Evolutionary conservation across 2,113 vertebrate genomes (phyloP).

Genomic region (Fregetta grallaria): DNA sequence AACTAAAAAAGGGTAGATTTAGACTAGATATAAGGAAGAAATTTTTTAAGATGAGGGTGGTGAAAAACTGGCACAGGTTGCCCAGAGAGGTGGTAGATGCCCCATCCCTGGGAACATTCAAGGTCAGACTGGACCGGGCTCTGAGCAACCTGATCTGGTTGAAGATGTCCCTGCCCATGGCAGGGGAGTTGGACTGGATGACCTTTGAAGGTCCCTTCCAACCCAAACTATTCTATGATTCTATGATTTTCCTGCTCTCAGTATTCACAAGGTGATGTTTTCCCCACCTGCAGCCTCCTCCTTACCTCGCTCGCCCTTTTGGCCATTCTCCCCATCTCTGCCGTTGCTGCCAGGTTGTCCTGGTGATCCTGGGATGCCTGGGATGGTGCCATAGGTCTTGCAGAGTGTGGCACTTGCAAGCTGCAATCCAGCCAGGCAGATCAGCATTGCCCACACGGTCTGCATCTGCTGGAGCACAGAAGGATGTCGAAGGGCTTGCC

Average conservation of each 20-base stretch:
- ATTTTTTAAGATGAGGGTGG: too few relatives aligned
- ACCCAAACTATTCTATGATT: neutral
- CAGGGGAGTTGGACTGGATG: neutral
- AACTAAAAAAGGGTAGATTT: too few relatives aligned
- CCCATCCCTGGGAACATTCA: too few relatives aligned
- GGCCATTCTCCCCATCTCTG: conserved; percentile 72
- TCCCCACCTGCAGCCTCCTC: neutral
- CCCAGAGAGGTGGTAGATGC: too few relatives aligned
- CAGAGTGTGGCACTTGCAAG: conserved; percentile 50
- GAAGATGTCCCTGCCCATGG: neutral
- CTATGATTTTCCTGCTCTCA: neutral
- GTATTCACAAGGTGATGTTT: neutral
- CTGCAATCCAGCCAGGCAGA: conserved; percentile 31
- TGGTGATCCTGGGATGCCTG: conserved; percentile 79
- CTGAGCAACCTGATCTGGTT: neutral
- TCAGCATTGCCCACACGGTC: neutral
- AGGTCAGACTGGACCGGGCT: too few relatives aligned
- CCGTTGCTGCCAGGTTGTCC: conserved; percentile 77
- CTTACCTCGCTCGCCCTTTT: conserved; percentile 80
- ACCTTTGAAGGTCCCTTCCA: neutral
- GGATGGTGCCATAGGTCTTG: conserved; percentile 12
- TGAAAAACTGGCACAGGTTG: too few relatives aligned
- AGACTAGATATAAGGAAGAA: too few relatives aligned
- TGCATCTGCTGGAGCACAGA: conserved; percentile 15
- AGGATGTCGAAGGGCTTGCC: accelerated